phyloP scores from a whole-genome alignment of 2,113 vertebrate genomes.

The Nestor notabilis region DNA sequence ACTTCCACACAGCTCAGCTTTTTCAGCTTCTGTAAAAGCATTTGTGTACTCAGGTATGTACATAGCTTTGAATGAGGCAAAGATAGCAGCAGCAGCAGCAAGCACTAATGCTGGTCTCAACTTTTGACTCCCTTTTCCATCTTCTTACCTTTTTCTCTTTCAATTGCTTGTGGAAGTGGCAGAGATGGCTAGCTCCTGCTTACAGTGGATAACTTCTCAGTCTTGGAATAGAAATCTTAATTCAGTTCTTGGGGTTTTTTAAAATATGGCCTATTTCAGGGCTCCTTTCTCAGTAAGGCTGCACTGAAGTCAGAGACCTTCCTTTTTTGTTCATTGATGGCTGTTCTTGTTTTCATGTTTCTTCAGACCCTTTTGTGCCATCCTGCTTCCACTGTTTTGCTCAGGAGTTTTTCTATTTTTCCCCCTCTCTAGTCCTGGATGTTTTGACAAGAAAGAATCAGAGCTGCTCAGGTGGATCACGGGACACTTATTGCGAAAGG shows the following conservation, averaged over 20 bases:
- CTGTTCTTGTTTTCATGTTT: not conserved
- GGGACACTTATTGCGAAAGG: not conserved
- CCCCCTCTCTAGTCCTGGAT: rapidly evolving
- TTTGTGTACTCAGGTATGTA: not conserved
- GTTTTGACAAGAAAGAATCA: not conserved
- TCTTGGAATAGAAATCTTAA: not conserved
- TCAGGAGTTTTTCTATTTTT: not conserved
- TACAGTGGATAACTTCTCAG: not conserved
- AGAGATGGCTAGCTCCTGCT: not conserved
- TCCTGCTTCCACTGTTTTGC: not conserved
- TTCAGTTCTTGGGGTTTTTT: not conserved
- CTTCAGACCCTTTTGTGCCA: not conserved
- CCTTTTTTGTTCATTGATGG: not conserved
- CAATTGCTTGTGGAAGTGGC: not conserved
- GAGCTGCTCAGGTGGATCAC: not conserved
- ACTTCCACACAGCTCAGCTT: not conserved
- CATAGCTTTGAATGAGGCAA: not conserved
- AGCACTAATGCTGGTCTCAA: not conserved
- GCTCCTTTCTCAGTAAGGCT: not conserved
- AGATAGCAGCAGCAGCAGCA: not conserved
- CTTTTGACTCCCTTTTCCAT: not conserved
- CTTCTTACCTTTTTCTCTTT: not conserved
- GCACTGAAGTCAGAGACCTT: not conserved
- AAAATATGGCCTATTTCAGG: not conserved
- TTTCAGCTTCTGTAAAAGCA: not conserved